These are phyloP conservation scores for Exephanes ischioxanthus DNA, from an alignment of 2,888 invertebrate species.

Conservation along the genomic window DNA sequence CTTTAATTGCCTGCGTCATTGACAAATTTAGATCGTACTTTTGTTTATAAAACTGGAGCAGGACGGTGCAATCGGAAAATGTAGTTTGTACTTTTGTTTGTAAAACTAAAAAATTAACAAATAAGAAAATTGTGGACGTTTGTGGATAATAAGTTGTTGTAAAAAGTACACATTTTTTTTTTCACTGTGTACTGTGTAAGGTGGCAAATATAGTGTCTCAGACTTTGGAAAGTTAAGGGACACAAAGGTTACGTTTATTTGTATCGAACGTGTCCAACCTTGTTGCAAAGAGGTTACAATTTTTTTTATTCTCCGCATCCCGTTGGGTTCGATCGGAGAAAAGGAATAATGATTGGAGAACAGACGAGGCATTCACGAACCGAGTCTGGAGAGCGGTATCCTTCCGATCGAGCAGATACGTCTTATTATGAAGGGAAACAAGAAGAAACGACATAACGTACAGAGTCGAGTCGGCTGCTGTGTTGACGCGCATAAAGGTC, in stretches of 20 bases:
- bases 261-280: background rate
- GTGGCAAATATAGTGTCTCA: too few relatives aligned
- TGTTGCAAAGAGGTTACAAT: background rate
- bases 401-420: constrained; percentile 62
- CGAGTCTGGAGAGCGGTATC: constrained; percentile 44
- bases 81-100: too few relatives aligned
- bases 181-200: too few relatives aligned
- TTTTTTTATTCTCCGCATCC: background rate
- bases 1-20: too few relatives aligned
- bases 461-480: constrained; percentile 21
- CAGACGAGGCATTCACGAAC: constrained; percentile 58
- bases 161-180: too few relatives aligned
- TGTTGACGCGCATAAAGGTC: constrained; percentile 52
- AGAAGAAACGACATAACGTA: constrained; percentile 33
- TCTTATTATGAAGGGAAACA: constrained; percentile 59
- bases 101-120: too few relatives aligned
- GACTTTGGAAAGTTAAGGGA: too few relatives aligned
- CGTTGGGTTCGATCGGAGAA: constrained; percentile 33
- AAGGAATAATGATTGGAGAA: constrained; percentile 54
- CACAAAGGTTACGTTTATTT: background rate
- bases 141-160: too few relatives aligned
- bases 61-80: too few relatives aligned
- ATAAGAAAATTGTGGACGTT: too few relatives aligned
- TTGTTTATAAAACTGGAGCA: too few relatives aligned
- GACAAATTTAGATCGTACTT: too few relatives aligned